Evolutionary conservation across 2,113 vertebrate genomes (phyloP).

Genomic region (Aptenodytes patagonicus): DNA sequence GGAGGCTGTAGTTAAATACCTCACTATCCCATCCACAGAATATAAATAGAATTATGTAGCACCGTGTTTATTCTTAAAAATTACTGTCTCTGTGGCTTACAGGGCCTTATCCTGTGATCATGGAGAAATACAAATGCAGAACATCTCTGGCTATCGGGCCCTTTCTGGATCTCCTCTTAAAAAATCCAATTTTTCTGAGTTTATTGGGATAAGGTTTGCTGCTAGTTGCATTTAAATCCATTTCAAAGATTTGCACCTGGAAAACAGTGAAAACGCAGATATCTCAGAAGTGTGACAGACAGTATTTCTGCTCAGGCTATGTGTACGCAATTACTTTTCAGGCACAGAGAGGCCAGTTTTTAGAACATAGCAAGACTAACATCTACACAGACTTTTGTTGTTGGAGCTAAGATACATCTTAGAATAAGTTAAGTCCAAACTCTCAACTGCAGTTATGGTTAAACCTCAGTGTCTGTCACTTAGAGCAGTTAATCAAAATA

Average conservation of each 20-base stretch:
- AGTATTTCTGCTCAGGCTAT: background rate
- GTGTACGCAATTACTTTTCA: background rate
- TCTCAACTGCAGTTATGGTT: background rate
- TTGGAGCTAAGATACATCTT: background rate
- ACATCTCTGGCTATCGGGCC: background rate
- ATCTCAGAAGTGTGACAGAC: background rate
- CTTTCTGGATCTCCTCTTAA: background rate
- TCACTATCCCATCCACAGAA: constrained; percentile 4
- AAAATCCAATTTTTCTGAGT: background rate
- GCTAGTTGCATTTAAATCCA: background rate
- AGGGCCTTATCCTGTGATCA: background rate
- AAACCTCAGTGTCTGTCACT: background rate
- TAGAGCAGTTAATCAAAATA: background rate
- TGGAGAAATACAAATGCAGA: background rate
- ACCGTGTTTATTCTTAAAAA: background rate
- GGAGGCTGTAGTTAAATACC: constrained; percentile 30
- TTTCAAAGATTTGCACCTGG: background rate
- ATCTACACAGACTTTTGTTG: background rate
- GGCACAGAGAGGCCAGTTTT: background rate
- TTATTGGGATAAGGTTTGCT: background rate
- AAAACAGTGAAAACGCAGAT: background rate
- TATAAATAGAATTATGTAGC: background rate
- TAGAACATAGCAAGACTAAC: background rate
- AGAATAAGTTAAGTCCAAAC: background rate
- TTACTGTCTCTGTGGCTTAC: background rate